Conservation (phyloP, 2,888 invertebrate genomes). For the Drosophila paucipuncta region DNA sequence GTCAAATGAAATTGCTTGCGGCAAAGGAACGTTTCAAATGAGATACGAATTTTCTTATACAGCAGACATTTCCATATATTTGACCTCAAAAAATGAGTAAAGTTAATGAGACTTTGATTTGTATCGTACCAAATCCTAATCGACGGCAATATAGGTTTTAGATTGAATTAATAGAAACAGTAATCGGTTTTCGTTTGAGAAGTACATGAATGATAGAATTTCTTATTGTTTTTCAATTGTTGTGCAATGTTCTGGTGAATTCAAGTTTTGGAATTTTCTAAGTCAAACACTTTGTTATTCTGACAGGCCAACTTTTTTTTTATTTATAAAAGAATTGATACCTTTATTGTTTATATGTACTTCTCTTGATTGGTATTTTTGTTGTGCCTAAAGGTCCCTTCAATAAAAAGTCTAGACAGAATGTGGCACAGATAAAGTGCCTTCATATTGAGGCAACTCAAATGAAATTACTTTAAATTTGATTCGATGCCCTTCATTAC, state of each 20-base stretch:
- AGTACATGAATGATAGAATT: background rate
- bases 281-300: background rate
- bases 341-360: background rate
- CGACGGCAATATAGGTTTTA: background rate
- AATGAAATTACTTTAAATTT: conserved; percentile 21
- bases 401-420: background rate
- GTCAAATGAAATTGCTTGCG: conserved; percentile 38
- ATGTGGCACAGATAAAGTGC: background rate
- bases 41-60: background rate
- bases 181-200: background rate
- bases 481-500: conserved; percentile 12
- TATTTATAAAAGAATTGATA: background rate
- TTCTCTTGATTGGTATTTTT: background rate
- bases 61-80: background rate
- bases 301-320: background rate
- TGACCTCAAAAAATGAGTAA: background rate
- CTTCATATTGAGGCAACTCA: background rate
- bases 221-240: background rate
- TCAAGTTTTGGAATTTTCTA: background rate
- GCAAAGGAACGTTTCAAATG: conserved; percentile 24
- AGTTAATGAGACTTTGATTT: background rate
- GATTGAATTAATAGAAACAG: background rate
- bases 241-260: background rate
- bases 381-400: background rate
- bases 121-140: background rate